A percentile compares a stretch with the other conserved stretches of the same genome.
Conservation (phyloP, 2,888 invertebrate species). For the Drosophila paramelanica region DNA sequence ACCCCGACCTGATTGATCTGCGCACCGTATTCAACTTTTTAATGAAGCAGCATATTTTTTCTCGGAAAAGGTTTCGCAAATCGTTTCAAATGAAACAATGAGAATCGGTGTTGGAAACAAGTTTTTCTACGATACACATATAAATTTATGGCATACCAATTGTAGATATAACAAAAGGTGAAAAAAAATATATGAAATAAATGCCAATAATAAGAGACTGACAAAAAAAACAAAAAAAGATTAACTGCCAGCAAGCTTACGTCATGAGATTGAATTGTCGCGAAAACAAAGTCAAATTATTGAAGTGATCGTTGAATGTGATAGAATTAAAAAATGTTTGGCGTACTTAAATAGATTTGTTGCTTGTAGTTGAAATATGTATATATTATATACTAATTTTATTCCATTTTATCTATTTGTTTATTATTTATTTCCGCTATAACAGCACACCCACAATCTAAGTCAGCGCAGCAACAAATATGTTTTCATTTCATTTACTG, state of each 20-base stretch:
- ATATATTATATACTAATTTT: too few species aligned
- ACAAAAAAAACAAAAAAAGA: conserved; percentile 9
- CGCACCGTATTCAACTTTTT: conserved; percentile 28
- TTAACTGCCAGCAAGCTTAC: conserved; percentile 48
- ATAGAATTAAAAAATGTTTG: conserved; percentile 14
- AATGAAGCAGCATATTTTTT: conserved; percentile 39
- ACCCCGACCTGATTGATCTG: conserved; percentile 60
- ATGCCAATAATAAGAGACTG: conserved; percentile 20
- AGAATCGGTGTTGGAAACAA: conserved; percentile 49
- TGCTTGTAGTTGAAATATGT: neutral
- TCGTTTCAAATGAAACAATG: conserved; percentile 52
- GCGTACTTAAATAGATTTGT: neutral
- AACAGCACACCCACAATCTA: conserved; percentile 22
- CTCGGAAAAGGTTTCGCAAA: conserved; percentile 52
- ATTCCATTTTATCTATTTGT: too few species aligned
- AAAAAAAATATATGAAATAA: conserved; percentile 16
- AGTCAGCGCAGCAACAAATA: conserved; percentile 25
- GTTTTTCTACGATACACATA: conserved; percentile 39
- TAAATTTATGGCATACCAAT: conserved; percentile 31
- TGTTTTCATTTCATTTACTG: neutral
- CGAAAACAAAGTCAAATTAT: conserved; percentile 25
- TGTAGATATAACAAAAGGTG: conserved; percentile 11
- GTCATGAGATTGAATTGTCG: conserved; percentile 56
- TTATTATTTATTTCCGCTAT: too few species aligned
- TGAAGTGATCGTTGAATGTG: conserved; percentile 8